These are phyloP conservation scores for pig (Sus scrofa) DNA, from an alignment of 2,113 vertebrate genomes.

Conservation along the genomic window T2T-Sscrofa CM000826.6:93961001-93961500, in stretches of 20 bases:
- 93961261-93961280: background rate
- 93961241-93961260: background rate
- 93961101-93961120: background rate
- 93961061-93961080: background rate
- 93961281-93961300: background rate
- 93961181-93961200: background rate
- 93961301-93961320: conserved; percentile 3
- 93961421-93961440: background rate
- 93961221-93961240: background rate
- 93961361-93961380: background rate
- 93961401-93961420: conserved; percentile 38
- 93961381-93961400: background rate
- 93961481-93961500: background rate
- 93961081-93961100: background rate
- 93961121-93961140: background rate
- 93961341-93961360: background rate
- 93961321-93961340: background rate
- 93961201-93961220: background rate
- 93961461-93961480: background rate
- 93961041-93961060: background rate
- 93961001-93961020: background rate
- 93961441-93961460: background rate
- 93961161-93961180: background rate
- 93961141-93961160: background rate
- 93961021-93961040: background rate